Evolutionary conservation across 2,797 vertebrate genomes (phyloP).

Genomic region (Gallinago solitaria): DNA sequence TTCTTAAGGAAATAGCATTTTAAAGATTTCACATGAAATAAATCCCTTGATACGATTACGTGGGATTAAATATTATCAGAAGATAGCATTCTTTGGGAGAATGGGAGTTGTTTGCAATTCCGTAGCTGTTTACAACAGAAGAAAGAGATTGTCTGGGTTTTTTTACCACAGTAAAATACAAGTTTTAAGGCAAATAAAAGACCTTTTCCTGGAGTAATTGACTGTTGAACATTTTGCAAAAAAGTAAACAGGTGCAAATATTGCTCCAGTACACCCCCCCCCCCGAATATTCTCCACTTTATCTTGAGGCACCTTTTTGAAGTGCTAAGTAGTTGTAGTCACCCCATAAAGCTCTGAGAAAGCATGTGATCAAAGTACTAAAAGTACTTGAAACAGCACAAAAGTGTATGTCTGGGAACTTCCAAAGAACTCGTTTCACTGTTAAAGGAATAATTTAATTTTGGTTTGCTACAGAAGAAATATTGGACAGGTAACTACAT

Average conservation of each 20-base stretch:
- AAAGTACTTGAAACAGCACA: not conserved
- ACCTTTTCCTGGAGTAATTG: not conserved
- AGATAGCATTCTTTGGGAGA: not conserved
- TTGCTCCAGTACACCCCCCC: not conserved
- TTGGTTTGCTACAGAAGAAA: not conserved
- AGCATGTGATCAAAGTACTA: not conserved
- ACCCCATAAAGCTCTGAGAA: not conserved
- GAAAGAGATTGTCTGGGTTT: not conserved
- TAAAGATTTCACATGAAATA: not conserved
- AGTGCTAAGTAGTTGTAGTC: not conserved
- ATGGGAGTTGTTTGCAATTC: not conserved
- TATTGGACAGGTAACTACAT: not conserved
- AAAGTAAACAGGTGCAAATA: not conserved
- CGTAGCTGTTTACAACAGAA: not conserved
- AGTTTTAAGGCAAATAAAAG: not conserved
- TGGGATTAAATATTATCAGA: not conserved
- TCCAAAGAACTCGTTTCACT: not conserved
- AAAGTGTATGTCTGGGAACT: not conserved
- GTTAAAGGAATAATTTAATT: not conserved
- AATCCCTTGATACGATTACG: not conserved
- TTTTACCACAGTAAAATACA: not conserved
- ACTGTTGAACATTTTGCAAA: not conserved
- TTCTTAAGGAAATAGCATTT: not conserved
- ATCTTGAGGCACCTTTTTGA: not conserved
- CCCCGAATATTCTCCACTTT: not conserved